Conservation (phyloP, 2,888 invertebrate genomes). For the Apodemia zela region DNA sequence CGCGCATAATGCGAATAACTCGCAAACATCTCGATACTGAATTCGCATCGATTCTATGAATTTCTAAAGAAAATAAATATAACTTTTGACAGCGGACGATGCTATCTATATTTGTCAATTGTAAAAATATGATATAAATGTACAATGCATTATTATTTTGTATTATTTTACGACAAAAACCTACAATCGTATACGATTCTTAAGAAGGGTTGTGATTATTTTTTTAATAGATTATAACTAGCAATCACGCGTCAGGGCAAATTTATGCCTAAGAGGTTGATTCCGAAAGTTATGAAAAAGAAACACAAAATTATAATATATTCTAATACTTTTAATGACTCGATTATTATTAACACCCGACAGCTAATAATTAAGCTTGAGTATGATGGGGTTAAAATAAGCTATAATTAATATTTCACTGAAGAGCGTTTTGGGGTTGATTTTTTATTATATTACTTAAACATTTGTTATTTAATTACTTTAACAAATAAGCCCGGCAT, state of each 20-base stretch:
- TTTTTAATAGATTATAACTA: constrained; percentile 41
- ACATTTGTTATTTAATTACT: constrained; percentile 1
- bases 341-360: constrained; percentile 60
- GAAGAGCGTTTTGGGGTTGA: constrained; percentile 26
- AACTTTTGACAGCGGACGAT: constrained; percentile 77
- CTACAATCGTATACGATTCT: constrained; percentile 10
- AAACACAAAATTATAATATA: constrained; percentile 59
- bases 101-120: constrained; percentile 70
- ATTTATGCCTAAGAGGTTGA: constrained; percentile 48
- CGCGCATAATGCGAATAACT: constrained; percentile 55
- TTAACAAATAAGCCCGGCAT: background rate
- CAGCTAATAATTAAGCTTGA: constrained; percentile 67
- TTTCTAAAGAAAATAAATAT: constrained; percentile 80
- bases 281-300: constrained; percentile 43
- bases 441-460: constrained; percentile 28
- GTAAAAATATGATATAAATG: constrained; percentile 53
- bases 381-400: constrained; percentile 47
- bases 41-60: constrained; percentile 75
- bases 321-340: constrained; percentile 75
- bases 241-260: constrained; percentile 69
- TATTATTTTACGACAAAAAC: constrained; percentile 23
- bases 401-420: constrained; percentile 38
- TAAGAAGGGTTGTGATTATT: constrained; percentile 30
- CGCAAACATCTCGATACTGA: constrained; percentile 71
- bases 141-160: constrained; percentile 39